phyloP scores from a whole-genome alignment of 2,888 invertebrate genomes.

The Asteroscopus sphinx region DNA sequence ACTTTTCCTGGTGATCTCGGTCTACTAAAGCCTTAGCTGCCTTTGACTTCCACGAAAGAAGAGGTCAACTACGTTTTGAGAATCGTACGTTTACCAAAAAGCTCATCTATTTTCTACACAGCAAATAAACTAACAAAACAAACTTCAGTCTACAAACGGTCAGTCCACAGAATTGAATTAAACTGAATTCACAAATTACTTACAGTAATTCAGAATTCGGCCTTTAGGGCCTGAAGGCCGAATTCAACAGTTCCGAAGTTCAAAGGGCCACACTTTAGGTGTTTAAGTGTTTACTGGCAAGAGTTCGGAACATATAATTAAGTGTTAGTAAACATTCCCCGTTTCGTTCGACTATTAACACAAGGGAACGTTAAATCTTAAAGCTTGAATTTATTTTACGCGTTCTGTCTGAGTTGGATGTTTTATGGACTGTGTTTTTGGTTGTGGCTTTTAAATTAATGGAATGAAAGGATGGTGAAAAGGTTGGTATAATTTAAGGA shows the following conservation, averaged over 20 bases:
- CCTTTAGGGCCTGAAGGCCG: slow-evolving; percentile 8
- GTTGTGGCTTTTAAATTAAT: too few relatives aligned
- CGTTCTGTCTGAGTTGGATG: background rate
- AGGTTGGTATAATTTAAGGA: too few relatives aligned
- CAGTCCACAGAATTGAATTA: slow-evolving; percentile 32
- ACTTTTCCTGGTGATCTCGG: too few relatives aligned
- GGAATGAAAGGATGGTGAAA: too few relatives aligned
- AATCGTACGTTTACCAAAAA: too few relatives aligned
- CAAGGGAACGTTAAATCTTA: slow-evolving; percentile 23
- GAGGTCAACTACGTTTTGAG: too few relatives aligned
- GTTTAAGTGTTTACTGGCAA: slow-evolving; percentile 24
- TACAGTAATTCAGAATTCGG: slow-evolving; percentile 22
- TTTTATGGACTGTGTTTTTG: background rate
- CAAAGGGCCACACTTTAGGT: slow-evolving; percentile 18
- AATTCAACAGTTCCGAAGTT: slow-evolving; percentile 25
- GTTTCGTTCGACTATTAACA: slow-evolving; percentile 25
- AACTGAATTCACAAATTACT: slow-evolving; percentile 34
- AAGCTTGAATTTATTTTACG: slow-evolving; percentile 13
- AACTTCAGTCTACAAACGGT: slow-evolving; percentile 7
- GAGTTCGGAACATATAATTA: slow-evolving; percentile 42
- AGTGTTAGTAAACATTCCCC: slow-evolving; percentile 34
- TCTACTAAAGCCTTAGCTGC: too few relatives aligned
- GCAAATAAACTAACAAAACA: slow-evolving; percentile 12
- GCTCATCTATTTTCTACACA: too few relatives aligned
- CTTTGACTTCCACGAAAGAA: too few relatives aligned